Evolutionary conservation across 2,113 vertebrate genomes (phyloP), one percentile per base, ranked within the genome.

Genomic region (Pangasianodon gigas): DNA sequence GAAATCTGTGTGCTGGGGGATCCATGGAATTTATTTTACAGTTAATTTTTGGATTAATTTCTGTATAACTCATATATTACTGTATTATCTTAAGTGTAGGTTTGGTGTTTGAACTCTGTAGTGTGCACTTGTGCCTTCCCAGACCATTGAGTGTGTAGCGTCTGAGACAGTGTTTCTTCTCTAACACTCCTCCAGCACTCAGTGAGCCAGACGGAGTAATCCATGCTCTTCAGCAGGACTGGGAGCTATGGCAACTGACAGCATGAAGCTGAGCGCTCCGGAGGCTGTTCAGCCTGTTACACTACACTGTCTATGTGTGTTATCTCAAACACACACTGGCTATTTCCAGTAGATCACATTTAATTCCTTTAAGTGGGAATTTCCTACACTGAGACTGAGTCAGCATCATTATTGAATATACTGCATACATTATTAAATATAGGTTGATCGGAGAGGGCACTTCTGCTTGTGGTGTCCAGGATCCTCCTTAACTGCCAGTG

Each of bases 231-330:
- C 87, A 89, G 2, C 4, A 79, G 62, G 86, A 65, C 19, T 69
- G 2, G 10, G 41, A 79, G 90, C 86, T 92, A 93, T 92, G 85
- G 37, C 88, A 91, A 58, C 46, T 93, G 92, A 93, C 94, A 93
- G 93, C 90, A 86, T 21, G 87, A 48, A 24, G 46, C 86, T 85
- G 44, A 87, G 46, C 81, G 79, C 37, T 91, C 92, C 90, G 14
- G 11, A 88, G 90, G 90, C 71, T 86, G 56, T 58, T 56, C 46
- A 62, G 56, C 82, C 71, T 82, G 48, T 88, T 90, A 74, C 32
- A 14, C 54, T 56, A 37, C 46, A 44, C 3, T 88, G 71, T 83
- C 51, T 79, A 32, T 54, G 60, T 54, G 37, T 58, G 29, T 74
- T 41, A 52, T 83, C 79, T 54, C 46, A 69, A 52, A 18, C 44